phyloP scores from a whole-genome alignment of 2,113 vertebrate species.

The Nestor notabilis region DNA sequence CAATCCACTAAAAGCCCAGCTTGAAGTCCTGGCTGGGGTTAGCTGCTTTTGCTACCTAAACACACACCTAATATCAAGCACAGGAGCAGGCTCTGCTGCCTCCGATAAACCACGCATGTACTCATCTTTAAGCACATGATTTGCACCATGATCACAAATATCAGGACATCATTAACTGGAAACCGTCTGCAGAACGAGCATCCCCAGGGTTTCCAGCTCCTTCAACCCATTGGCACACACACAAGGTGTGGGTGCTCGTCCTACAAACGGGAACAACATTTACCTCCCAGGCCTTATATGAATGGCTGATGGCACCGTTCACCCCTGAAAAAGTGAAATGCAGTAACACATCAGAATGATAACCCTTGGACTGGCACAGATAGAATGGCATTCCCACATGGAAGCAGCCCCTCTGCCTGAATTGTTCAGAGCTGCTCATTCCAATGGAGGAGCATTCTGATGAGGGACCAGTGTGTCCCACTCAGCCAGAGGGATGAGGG shows the following conservation, averaged over 20 bases:
- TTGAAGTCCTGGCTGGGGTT: not conserved
- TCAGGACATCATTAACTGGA: not conserved
- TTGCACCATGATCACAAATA: not conserved
- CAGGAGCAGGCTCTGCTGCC: not conserved
- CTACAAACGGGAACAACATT: not conserved
- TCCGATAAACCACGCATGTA: not conserved
- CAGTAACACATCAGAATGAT: not conserved
- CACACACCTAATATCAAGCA: not conserved
- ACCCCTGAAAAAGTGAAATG: not conserved
- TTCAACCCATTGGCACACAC: not conserved
- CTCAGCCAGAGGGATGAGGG: not conserved
- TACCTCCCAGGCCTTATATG: not conserved
- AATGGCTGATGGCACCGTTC: fast-evolving
- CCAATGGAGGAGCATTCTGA: not conserved
- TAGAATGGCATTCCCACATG: not conserved
- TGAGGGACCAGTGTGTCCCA: fast-evolving
- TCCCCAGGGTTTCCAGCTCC: not conserved
- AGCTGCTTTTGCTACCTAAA: not conserved
- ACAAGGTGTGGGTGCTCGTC: fast-evolving
- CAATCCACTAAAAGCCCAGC: not conserved
- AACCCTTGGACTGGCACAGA: not conserved
- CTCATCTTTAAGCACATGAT: not conserved
- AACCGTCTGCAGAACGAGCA: not conserved
- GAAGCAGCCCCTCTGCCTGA: not conserved
- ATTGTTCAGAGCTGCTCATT: fast-evolving